Evolutionary conservation across 2,797 vertebrate genomes (phyloP).

Genomic region (Adelosebastes latens): DNA sequence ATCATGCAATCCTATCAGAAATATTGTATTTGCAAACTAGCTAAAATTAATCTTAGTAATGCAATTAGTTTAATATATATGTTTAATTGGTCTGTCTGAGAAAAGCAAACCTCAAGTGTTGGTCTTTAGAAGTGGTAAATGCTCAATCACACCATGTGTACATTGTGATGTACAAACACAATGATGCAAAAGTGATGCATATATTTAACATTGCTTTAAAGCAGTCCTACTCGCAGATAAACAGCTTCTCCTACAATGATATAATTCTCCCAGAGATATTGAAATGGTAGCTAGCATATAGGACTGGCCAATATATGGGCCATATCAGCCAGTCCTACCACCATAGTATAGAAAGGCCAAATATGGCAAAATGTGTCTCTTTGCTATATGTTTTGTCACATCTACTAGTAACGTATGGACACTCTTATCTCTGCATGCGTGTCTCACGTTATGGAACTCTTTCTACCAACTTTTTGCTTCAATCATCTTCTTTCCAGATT

Average conservation of each 20-base stretch:
- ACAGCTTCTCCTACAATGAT: no score
- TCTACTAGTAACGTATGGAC: not conserved
- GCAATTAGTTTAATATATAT: not conserved
- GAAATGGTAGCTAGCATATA: not conserved
- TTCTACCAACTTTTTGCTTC: conserved; percentile 28
- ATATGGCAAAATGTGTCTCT: no score
- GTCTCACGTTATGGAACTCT: not conserved
- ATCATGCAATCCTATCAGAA: not conserved
- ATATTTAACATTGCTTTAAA: not conserved
- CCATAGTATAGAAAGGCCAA: not conserved
- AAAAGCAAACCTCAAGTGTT: not conserved
- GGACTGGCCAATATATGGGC: no score
- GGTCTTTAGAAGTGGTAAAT: not conserved
- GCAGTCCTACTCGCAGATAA: fast-evolving
- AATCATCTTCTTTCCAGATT: conserved; percentile 86
- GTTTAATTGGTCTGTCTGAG: not conserved
- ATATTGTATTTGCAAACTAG: not conserved
- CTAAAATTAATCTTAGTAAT: fast-evolving
- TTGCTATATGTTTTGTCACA: not conserved
- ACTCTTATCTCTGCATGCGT: not conserved
- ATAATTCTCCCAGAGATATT: not conserved
- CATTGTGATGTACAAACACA: not conserved
- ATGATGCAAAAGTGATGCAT: fast-evolving
- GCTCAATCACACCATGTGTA: not conserved
- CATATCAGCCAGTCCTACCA: no score